A percentile compares a stretch with the other conserved stretches of the same genome.
These are phyloP conservation scores for Cataglyphis hispanica DNA, from an alignment of 1,140 invertebrate genomes.

Conservation along the genomic window DNA sequence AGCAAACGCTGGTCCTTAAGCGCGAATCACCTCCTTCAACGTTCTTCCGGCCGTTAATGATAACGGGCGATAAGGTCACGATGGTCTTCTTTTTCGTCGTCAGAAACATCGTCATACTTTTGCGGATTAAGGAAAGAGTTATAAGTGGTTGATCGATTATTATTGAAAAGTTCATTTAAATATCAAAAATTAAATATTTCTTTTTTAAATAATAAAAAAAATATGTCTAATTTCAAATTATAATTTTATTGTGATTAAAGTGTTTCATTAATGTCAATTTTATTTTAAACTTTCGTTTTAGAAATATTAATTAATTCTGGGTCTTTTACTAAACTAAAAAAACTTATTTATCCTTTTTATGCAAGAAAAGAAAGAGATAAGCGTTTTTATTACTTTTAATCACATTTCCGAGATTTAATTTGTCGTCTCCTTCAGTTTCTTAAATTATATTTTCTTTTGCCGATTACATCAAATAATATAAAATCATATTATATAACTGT, in stretches of 20 bases:
- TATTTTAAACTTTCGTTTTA: background rate
- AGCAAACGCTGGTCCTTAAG: constrained; percentile 71
- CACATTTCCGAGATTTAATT: background rate
- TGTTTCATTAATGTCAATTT: background rate
- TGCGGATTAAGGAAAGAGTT: background rate
- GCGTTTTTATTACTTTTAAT: background rate
- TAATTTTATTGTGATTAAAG: too few species aligned
- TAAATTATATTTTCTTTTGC: background rate
- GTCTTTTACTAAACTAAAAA: background rate
- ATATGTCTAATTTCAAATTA: background rate
- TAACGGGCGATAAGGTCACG: constrained; percentile 50
- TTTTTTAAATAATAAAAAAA: background rate
- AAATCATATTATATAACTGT: background rate
- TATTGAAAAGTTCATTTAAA: background rate
- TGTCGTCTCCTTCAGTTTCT: background rate
- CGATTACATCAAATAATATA: background rate
- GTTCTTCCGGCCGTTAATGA: constrained; percentile 49
- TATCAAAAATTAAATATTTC: constrained; percentile 14
- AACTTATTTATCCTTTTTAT: background rate
- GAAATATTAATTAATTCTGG: background rate
- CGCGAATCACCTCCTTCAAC: constrained; percentile 70
- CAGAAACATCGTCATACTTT: constrained; percentile 1
- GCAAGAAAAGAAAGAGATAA: background rate
- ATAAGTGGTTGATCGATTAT: background rate
- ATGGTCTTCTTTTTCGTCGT: background rate